phyloP scores from a whole-genome alignment of 1,140 invertebrate genomes.

The Aphaenogaster ashmeadi region DNA sequence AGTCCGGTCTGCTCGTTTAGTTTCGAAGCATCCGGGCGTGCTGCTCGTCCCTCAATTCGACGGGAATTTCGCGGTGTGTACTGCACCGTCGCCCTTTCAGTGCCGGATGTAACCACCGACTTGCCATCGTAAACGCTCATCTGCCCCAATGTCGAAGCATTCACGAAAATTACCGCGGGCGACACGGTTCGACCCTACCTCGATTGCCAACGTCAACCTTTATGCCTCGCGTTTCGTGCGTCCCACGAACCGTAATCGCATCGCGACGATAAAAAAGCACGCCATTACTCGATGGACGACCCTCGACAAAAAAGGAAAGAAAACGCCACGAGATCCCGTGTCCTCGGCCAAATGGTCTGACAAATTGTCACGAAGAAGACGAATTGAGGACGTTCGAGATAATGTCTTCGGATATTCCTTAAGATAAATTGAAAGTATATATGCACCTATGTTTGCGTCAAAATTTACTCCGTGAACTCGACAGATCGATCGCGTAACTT shows the following conservation, averaged over 20 bases:
- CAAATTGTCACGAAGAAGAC: neutral
- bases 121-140: neutral
- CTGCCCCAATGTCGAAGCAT: neutral
- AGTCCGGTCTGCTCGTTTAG: slow-evolving; percentile 30
- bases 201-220: slow-evolving; percentile 52
- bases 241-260: slow-evolving; percentile 19
- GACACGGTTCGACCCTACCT: slow-evolving; percentile 5
- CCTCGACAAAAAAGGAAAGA: neutral
- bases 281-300: neutral
- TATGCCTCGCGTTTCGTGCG: slow-evolving; percentile 16
- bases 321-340: neutral
- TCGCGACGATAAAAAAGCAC: slow-evolving; percentile 19
- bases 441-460: neutral
- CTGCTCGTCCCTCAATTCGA: neutral
- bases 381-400: neutral
- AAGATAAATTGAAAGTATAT: slow-evolving; percentile 27
- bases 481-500: neutral
- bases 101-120: neutral
- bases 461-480: slow-evolving; percentile 1
- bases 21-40: slow-evolving; percentile 10
- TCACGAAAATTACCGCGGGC: slow-evolving; percentile 44
- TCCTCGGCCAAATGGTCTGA: neutral
- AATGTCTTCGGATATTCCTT: neutral
- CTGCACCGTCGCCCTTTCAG: slow-evolving; percentile 26
- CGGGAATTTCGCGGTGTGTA: neutral